Evolutionary conservation across 2,888 invertebrate genomes (phyloP).

Genomic region (Tiliacea citrago): DNA sequence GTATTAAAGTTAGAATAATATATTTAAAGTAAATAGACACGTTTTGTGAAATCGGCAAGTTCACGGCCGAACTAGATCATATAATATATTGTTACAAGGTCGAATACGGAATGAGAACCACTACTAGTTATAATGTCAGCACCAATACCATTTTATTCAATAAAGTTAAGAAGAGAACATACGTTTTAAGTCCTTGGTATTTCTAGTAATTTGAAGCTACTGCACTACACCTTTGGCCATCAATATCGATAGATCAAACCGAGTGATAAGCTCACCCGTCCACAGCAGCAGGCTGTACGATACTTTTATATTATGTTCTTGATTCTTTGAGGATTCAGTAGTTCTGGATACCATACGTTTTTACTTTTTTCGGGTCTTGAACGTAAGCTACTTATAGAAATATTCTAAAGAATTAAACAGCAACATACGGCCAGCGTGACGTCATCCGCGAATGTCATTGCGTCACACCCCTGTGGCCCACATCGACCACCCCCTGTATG

Average conservation of each 20-base stretch:
- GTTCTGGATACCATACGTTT: not conserved
- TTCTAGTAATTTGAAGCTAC: not conserved
- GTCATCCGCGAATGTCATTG: slow-evolving; percentile 25
- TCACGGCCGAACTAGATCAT: slow-evolving; percentile 57
- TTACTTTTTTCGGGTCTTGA: not conserved
- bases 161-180: not conserved
- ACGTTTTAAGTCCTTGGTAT: not conserved
- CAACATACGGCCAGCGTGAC: slow-evolving; percentile 12
- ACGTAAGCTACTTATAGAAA: not conserved
- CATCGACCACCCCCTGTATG: not conserved
- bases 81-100: slow-evolving; percentile 28
- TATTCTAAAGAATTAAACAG: not conserved
- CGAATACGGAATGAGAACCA: slow-evolving; percentile 13
- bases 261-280: no score
- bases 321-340: not conserved
- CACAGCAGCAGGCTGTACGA: not conserved
- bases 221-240: not conserved
- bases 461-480: slow-evolving; percentile 27
- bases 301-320: not conserved
- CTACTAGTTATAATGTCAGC: not conserved
- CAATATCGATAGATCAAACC: not conserved
- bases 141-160: not conserved
- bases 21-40: slow-evolving; percentile 46
- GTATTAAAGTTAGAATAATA: slow-evolving; percentile 35
- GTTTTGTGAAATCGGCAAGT: slow-evolving; percentile 61